Evolutionary conservation across 2,113 vertebrate species (phyloP), one percentile per base, ranked within the genome.

Genomic region (Plestiodon gilberti): DNA sequence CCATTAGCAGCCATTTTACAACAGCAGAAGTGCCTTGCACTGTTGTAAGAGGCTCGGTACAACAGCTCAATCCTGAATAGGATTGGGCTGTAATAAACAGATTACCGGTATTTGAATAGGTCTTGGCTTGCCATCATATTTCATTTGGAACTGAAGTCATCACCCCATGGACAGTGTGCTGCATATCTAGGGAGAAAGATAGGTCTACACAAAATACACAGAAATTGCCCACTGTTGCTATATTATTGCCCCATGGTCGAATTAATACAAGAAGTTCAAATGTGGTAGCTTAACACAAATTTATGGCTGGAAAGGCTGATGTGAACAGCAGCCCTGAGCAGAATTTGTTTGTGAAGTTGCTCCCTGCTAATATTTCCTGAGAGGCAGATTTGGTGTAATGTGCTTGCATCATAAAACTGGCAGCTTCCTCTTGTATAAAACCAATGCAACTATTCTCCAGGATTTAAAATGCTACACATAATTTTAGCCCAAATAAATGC

Each of bases 291-390:
- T 55, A 8, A 55, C 55, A 57, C 17, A 17, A 57, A 57, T 10
- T 57, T 17, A 14, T 57, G 43, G 80, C 64, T 90, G 83, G 87
- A 74, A 70, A 89, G 78, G 75, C 87, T 86, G 77, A 86, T 85
- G 70, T 59, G 25, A 92, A 89, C 89, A 87, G n/a, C 84, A 91
- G 83, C 77, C 78, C 48, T 80, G 61, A 69, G 77, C 75, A 30
- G 62, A 35, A 28, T 81, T 70, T 83, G 78, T 85, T 90, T 90
- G 70, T 38, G 6, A n/a, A 90, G 67, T 80, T 80, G 43, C 79
- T 91, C 30, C 73, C 59, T 78, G 76, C 1, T 59, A 78, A 48
- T 61, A 0, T 69, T 88, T 89, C 59, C 22, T 18, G 64, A 86
- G 70, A 17, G 70, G 43, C 33, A 62, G 81, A 2, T 75, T 85